Evolutionary conservation across 2,888 invertebrate genomes (phyloP).

Genomic region (Pimpla rufipes): DNA sequence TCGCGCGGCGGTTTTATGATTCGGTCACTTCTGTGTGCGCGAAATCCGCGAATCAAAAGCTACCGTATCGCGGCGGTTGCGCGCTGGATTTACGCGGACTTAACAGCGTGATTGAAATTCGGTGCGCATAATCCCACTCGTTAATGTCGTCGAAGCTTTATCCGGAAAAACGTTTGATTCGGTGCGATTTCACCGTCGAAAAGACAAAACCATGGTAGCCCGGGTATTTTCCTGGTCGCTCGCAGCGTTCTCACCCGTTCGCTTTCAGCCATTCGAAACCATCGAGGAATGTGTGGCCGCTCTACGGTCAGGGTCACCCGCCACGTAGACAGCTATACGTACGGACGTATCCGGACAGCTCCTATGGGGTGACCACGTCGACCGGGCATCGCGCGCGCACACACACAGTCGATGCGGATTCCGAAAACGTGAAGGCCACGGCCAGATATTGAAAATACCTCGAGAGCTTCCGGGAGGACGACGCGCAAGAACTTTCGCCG

Average conservation of each 20-base stretch:
- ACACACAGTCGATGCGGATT: constrained; percentile 62
- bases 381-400: constrained; percentile 28
- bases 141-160: constrained; percentile 38
- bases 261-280: constrained; percentile 22
- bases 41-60: constrained; percentile 51
- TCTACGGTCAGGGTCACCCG: constrained; percentile 58
- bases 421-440: constrained; percentile 71
- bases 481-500: constrained; percentile 72
- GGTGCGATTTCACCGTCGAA: constrained; percentile 43
- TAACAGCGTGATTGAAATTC: neutral
- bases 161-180: constrained; percentile 27
- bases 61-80: neutral
- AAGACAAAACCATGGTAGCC: neutral
- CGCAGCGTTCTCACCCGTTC: constrained; percentile 1
- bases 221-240: neutral
- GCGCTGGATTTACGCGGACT: neutral
- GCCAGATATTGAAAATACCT: constrained; percentile 84
- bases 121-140: constrained; percentile 42
- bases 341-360: constrained; percentile 7
- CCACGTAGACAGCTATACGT: constrained; percentile 15
- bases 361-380: constrained; percentile 18
- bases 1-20: constrained; percentile 48
- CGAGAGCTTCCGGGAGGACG: constrained; percentile 71
- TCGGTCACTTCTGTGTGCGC: constrained; percentile 10
- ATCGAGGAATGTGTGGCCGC: constrained; percentile 52